Base-by-base conservation (phyloP, 1,140 invertebrate species). In the Drosophila nikananu region DNA sequence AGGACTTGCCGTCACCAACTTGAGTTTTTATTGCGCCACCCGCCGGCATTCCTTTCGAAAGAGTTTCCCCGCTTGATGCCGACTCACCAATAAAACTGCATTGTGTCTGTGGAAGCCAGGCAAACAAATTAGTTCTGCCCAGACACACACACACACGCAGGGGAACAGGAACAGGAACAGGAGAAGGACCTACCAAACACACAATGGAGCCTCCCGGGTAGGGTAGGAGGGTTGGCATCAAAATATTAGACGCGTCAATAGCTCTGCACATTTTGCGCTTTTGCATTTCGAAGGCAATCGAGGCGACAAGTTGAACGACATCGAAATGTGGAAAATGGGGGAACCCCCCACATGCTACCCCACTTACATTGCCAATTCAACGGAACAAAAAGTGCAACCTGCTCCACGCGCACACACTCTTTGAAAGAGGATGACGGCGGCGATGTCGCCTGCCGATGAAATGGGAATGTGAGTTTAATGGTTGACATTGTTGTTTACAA, bases 231-330 rank as follows among this genome's bases (percentile, higher is more conserved):
- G 51, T 12, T 12, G 65, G 51, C 73, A 87, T 80, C 80, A 67
- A 87, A 83, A 89, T 84, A 87, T 87, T 89, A 84, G 84, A 76
- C 71, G 67, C 80, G 83, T 83, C 83, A 86, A 87, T 86, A 79
- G 71, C 66, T 86, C 52, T 70, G 74, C 77, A 77, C 79, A 86
- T 76, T 80, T 66, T 67, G 68, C 77, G 71, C 76, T 66, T 75
- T 79, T 57, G 59, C 81, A 62, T 60, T 76, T 59, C 27, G 65
- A 51, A 57, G 72, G 54, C 61, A 75, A 66, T 59, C 58, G 58
- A 41, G 64, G 65, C 60, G 58, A 68, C 52, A 61, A 73, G 61
- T 77, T 74, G 77, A 83, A 82, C 58, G 59, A 74, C 81, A 73
- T 59, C 44, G 23, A 41, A 60, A 58, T 51, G 32, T n/a, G 30